Conservation (phyloP, 2,797 vertebrate species). For the Anniella stebbinsi region DNA sequence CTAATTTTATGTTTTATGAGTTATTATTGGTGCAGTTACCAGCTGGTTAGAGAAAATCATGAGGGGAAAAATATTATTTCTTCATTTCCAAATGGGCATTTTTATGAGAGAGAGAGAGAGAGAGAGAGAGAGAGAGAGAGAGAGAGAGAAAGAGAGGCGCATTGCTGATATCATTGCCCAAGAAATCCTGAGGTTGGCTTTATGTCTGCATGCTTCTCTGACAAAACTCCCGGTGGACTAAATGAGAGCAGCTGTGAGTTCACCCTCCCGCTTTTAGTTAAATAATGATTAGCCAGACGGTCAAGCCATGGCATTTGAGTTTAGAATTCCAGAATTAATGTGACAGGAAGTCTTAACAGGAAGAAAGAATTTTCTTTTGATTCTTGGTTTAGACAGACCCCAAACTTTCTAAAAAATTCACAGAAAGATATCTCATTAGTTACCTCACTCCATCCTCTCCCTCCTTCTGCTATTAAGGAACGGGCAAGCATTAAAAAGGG, state of each 20-base stretch:
- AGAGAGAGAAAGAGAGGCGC: background rate
- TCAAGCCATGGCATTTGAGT: background rate
- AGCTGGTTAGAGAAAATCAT: conserved; percentile 18
- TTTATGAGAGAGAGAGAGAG: background rate
- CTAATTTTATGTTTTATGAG: conserved; percentile 17
- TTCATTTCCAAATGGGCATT: background rate
- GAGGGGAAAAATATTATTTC: background rate
- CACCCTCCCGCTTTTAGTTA: background rate
- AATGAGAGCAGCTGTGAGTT: conserved; percentile 10
- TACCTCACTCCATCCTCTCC: background rate
- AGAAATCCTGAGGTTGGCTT: conserved; percentile 9
- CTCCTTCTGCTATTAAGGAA: background rate
- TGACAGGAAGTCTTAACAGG: background rate
- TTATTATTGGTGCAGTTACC: conserved; percentile 7
- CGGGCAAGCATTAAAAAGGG: background rate
- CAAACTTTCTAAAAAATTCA: background rate
- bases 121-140: background rate
- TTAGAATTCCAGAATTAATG: background rate
- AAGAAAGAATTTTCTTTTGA: background rate
- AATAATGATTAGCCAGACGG: conserved; percentile 19
- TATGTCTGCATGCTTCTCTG: conserved; percentile 1
- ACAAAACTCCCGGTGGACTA: conserved; percentile 1
- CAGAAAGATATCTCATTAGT: background rate
- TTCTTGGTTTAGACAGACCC: background rate
- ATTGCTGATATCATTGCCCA: background rate